Conservation (phyloP, 2,113 vertebrate species). For the Puffinus mauretanicus region DNA sequence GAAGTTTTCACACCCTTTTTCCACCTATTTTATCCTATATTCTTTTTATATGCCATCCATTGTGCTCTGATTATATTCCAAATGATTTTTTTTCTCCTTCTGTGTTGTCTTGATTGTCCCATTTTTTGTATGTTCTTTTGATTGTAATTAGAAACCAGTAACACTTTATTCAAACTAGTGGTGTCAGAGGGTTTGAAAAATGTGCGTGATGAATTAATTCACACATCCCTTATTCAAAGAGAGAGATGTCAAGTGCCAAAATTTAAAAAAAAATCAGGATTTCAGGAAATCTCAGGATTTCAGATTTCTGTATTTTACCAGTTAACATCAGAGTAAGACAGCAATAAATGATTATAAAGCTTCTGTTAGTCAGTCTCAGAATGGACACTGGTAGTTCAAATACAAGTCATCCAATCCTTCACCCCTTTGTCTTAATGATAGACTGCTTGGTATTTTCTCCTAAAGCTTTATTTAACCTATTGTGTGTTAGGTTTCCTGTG, state of each 20-base stretch:
- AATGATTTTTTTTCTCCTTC: background rate
- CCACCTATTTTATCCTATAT: background rate
- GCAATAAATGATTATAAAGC: background rate
- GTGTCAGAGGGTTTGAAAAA: background rate
- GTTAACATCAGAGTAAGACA: background rate
- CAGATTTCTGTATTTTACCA: background rate
- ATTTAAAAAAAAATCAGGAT: background rate
- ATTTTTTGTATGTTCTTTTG: background rate
- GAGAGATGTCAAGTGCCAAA: background rate
- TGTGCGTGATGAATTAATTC: background rate
- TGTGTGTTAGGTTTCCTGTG: background rate
- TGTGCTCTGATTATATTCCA: background rate
- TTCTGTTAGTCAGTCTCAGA: background rate
- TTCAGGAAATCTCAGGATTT: background rate
- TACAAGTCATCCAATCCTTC: background rate
- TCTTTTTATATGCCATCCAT: background rate
- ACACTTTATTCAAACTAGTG: background rate
- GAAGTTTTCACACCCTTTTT: background rate
- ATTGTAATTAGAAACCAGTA: background rate
- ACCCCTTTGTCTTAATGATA: background rate
- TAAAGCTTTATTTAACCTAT: constrained; percentile 26
- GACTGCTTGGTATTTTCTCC: background rate
- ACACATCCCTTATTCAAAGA: background rate
- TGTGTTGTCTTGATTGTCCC: background rate
- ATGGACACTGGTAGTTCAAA: background rate